Evolutionary conservation across 2,888 invertebrate species (phyloP).

Genomic region (Lymantria dispar): DNA sequence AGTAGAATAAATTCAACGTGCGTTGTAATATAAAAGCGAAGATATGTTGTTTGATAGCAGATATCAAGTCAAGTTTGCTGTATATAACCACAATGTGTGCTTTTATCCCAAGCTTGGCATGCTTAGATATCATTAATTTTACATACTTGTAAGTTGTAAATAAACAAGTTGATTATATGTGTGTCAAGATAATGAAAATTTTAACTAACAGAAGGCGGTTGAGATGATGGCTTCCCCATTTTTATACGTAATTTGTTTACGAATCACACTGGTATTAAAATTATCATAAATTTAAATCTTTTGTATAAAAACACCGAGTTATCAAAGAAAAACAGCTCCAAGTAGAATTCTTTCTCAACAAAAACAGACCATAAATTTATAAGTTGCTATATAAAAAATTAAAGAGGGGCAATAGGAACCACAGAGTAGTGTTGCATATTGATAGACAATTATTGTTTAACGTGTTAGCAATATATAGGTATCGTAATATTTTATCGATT

Average conservation of each 20-base stretch:
- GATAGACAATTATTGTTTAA: too few species aligned
- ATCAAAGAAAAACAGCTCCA: background rate
- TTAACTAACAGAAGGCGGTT: constrained; percentile 52
- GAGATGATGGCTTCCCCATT: constrained; percentile 56
- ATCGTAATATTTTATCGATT: too few species aligned
- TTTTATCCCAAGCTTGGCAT: constrained; percentile 21
- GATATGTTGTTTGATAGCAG: too few species aligned
- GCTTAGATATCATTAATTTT: constrained; percentile 21
- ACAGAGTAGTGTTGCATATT: too few species aligned
- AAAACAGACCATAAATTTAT: too few species aligned
- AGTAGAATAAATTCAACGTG: too few species aligned
- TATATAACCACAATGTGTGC: background rate
- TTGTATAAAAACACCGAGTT: background rate
- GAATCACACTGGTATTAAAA: background rate
- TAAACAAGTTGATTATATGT: background rate
- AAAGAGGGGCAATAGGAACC: too few species aligned
- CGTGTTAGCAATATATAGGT: too few species aligned
- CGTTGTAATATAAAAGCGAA: too few species aligned
- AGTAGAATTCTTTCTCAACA: too few species aligned
- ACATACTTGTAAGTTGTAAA: constrained; percentile 34
- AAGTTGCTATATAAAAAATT: too few species aligned
- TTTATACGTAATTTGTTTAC: background rate
- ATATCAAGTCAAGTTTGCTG: background rate
- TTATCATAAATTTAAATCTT: background rate
- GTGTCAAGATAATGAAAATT: constrained; percentile 7